These are phyloP conservation scores for Prietella phreatophila DNA, from an alignment of 2,113 vertebrate genomes.

Conservation along the genomic window DNA sequence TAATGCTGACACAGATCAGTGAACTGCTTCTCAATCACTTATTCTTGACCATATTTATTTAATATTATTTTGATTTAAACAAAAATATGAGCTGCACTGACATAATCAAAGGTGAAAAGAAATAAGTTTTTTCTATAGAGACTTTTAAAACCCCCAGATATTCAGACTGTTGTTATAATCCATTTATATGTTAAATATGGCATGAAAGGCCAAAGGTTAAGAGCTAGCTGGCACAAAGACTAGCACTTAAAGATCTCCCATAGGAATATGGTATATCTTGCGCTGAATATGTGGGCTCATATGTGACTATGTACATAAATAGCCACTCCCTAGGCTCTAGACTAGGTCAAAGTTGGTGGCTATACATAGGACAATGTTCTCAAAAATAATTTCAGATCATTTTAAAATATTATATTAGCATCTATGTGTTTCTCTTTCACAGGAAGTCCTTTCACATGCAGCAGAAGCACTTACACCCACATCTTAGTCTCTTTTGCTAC, in stretches of 20 bases:
- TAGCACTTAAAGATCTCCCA: neutral
- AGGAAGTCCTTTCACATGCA: neutral
- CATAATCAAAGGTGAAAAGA: conserved; percentile 39
- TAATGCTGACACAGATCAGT: neutral
- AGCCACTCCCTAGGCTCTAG: conserved; percentile 4
- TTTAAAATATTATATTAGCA: conserved; percentile 38
- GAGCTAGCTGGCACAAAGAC: neutral
- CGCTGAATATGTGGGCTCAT: neutral
- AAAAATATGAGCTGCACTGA: conserved; percentile 39
- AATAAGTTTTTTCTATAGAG: conserved; percentile 21
- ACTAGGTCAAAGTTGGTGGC: conserved; percentile 21
- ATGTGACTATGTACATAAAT: neutral
- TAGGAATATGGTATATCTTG: neutral
- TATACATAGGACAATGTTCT: conserved; percentile 29
- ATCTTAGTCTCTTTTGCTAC: neutral
- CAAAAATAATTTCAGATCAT: conserved; percentile 34
- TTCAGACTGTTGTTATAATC: conserved; percentile 36
- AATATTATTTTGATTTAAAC: neutral
- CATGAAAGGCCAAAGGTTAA: conserved; percentile 33
- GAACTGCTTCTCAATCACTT: conserved; percentile 35
- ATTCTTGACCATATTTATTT: neutral
- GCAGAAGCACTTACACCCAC: neutral
- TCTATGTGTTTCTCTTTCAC: conserved; percentile 1
- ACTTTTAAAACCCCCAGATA: neutral
- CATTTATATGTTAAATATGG: conserved; percentile 32